phyloP scores from a whole-genome alignment of 2,113 vertebrate genomes.

The Sclerurus mexicanus region DNA sequence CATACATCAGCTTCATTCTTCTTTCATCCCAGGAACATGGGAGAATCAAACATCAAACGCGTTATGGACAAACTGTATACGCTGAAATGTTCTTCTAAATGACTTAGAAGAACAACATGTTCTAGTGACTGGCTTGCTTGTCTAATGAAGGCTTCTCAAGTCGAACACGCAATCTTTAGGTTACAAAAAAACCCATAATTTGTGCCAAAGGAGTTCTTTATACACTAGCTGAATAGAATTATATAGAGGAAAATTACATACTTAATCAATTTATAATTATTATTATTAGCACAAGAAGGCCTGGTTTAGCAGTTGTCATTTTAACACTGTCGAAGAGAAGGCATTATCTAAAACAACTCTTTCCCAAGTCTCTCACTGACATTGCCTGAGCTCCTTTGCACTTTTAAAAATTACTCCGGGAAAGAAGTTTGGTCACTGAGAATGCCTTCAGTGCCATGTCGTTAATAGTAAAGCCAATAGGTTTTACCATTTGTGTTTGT shows the following conservation, averaged over 20 bases:
- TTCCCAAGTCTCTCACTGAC: background rate
- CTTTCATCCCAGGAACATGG: background rate
- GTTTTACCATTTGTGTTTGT: background rate
- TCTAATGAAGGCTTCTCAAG: background rate
- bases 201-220: background rate
- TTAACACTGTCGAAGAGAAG: background rate
- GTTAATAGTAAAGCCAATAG: background rate
- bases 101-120: background rate
- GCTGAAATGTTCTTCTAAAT: background rate
- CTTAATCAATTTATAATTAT: background rate
- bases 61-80: background rate
- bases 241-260: background rate
- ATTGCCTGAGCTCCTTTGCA: background rate
- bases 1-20: background rate
- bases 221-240: background rate
- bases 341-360: background rate
- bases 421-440: background rate
- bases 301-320: background rate
- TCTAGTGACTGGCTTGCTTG: background rate
- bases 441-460: background rate
- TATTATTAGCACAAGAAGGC: background rate
- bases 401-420: background rate
- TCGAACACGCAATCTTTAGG: background rate
- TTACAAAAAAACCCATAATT: background rate
- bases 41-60: background rate